A percentile compares a stretch with the other conserved stretches of the same genome.
Evolutionary conservation across 2,888 invertebrate species (phyloP).

Genomic region (Thymelicus acteon): DNA sequence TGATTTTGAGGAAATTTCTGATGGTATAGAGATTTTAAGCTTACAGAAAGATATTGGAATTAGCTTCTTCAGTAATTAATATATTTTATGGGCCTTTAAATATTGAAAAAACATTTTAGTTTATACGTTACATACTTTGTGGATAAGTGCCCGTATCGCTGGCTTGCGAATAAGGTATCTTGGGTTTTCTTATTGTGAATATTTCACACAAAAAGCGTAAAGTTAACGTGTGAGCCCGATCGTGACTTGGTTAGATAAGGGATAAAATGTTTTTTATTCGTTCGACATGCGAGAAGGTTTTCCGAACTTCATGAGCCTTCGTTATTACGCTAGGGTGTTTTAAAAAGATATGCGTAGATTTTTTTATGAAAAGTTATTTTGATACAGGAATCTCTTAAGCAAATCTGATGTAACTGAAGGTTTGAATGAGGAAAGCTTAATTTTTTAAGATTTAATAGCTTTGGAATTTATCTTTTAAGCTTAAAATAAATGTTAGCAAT

Average conservation of each 20-base stretch:
- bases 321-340: constrained; percentile 10
- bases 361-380: neutral
- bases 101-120: constrained; percentile 20
- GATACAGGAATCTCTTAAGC: no score
- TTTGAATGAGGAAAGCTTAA: no score
- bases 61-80: neutral
- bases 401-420: no score
- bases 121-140: neutral
- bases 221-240: constrained; percentile 32
- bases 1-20: no score
- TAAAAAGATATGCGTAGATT: neutral
- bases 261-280: constrained; percentile 23
- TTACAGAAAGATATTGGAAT: neutral
- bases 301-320: neutral
- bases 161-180: constrained; percentile 26
- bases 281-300: constrained; percentile 23
- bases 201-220: constrained; percentile 36
- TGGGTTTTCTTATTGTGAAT: constrained; percentile 34
- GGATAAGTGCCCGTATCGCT: constrained; percentile 23
- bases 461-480: neutral
- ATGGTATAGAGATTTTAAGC: no score
- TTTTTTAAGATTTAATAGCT: neutral
- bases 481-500: no score
- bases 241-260: constrained; percentile 35
- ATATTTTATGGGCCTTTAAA: neutral